Evolutionary conservation across 2,888 invertebrate species (phyloP), one percentile per base, ranked within the genome.

Genomic region (Quadroppia sp.): DNA sequence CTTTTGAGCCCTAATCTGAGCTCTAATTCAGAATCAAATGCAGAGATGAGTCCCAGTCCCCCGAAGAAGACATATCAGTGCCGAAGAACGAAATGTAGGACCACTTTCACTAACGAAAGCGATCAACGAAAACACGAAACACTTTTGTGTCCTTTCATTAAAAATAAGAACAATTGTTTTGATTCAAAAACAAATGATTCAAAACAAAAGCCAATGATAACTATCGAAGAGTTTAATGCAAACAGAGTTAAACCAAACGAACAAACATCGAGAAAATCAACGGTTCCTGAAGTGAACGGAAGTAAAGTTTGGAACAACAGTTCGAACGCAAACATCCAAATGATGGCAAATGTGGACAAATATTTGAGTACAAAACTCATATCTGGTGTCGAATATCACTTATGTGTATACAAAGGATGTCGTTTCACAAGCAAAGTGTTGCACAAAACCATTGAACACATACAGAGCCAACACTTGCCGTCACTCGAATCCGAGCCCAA

Each of bases 381-480:
- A 30, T 30, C 15, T 64, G 61, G 61, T 15, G 36, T 64, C 36
- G 23, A 64, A 15, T 69, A 69, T 69, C 45, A 69, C 20, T 42
- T 69, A 42, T 69, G 69, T 20, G 23, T 42, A 25, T 69, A 28
- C 23, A 23, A 42, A 6, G 25, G 40, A 1, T 69, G 69, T 20
- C 17, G 40, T 13, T 69, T 42, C 28, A 69, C 40, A 3, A 25
- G 11, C n/a, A 69, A 69, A 40, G n/a, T 69, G 23, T 13, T 42
- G 45, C 13, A 40, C 45, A 69, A 69, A 69, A 69, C 45, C 4
- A 42, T 69, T 42, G 45, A 69, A 17, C 69, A 69, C 69, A 69
- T 69, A 15, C 69, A 69, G 45, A 42, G 15, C 13, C 25, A 42
- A 23, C 69, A 69, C 45, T 45, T 45, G 20, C 7, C 7, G 13